Base-by-base conservation (phyloP, 1,140 invertebrate species). In the Acromyrmex charruanus region DNA sequence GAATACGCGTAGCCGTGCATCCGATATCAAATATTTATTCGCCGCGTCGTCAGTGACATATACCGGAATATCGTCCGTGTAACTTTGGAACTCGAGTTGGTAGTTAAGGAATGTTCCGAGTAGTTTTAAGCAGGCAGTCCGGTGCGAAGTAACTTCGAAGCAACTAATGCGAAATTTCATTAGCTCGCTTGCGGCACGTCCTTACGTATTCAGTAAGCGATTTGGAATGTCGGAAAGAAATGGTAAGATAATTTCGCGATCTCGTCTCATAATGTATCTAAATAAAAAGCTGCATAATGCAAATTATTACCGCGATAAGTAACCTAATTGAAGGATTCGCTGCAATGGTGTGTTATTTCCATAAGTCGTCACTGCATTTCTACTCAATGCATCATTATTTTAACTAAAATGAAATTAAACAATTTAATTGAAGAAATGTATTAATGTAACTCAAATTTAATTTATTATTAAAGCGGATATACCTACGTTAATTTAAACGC, bases 91-190 rank as follows among this genome's bases (percentile, higher is more conserved):
- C 39, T 84, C 55, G 28, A 14, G 25, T 25, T 5, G 63, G 39
- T 74, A 84, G 80, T 84, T 84, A 75, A 84, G 80, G 69, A 84
- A 84, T 80, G 77, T 82, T 82, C 55, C 68, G 80, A 61, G 55
- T 74, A 84, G 39, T 84, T 84, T 84, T 84, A 84, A 75, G 55
- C 69, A 82, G 68, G 49, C 55, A 51, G 80, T 75, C 69, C 69
- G 39, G 69, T 14, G 39, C 9, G 25, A 16, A 75, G 69, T 81
- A 75, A 75, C 80, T 84, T 84, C 39, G 25, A 44, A 53, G 69
- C 21, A 84, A 74, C 80, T 84, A 84, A 74, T 10, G 80, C 69
- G n/a, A 84, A 84, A 84, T 84, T 84, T 84, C 80, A 84, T 84
- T 84, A 84, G 80, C 69, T 63, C 55, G 25, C 35, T 21, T 10